Conservation (phyloP, 2,797 vertebrate species). For the Acropternis orthonyx region DNA sequence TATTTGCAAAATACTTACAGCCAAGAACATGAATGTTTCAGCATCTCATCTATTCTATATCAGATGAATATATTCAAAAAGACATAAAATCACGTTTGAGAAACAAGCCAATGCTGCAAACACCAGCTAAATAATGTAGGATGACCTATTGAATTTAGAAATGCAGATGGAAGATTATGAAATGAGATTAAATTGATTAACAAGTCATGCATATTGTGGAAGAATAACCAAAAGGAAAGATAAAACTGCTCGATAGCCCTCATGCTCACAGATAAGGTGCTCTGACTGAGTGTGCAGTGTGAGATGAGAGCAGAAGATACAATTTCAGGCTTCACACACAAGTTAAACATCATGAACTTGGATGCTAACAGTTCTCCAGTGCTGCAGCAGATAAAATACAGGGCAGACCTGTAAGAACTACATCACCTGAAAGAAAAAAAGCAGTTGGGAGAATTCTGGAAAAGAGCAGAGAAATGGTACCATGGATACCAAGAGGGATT, state of each 20-base stretch:
- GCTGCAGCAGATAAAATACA: neutral
- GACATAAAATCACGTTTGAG: neutral
- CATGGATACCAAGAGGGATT: neutral
- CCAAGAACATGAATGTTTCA: conserved; percentile 10
- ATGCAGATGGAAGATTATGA: neutral
- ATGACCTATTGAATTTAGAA: neutral
- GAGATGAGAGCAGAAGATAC: neutral
- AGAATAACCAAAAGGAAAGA: neutral
- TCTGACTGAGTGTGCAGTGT: neutral
- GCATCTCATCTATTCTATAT: neutral
- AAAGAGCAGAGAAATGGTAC: neutral
- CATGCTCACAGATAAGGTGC: neutral
- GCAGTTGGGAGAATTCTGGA: neutral
- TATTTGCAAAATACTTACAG: conserved; percentile 49
- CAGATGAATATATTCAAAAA: neutral
- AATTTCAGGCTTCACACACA: neutral
- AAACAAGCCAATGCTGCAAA: neutral
- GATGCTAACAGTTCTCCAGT: neutral
- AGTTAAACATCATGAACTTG: neutral
- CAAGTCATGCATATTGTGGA: neutral
- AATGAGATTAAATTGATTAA: conserved; percentile 14
- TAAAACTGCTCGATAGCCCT: neutral
- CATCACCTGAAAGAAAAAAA: neutral
- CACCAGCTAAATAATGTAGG: neutral
- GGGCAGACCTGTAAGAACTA: neutral